Evolutionary conservation across 2,888 invertebrate species (phyloP).

Genomic region (Leucozona laternaria): DNA sequence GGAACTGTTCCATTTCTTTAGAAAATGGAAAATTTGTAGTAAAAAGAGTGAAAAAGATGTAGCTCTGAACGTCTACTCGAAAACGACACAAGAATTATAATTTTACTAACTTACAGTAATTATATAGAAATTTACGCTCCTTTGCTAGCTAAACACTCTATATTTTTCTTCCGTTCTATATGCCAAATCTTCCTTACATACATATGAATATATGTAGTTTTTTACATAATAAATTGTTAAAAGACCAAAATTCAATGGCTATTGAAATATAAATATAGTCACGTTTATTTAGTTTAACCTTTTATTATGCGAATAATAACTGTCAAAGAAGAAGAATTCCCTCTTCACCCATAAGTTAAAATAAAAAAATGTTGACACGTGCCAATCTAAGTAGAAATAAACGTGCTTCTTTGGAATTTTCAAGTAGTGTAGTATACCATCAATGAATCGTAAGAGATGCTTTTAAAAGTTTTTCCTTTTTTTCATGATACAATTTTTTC

Average conservation of each 20-base stretch:
- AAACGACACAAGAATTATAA: no score
- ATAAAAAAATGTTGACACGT: not conserved
- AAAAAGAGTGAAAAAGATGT: no score
- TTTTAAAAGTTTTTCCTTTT: constrained; percentile 14
- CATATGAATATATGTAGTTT: no score
- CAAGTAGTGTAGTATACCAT: not conserved
- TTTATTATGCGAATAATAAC: not conserved
- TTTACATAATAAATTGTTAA: not conserved
- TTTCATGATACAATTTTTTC: not conserved
- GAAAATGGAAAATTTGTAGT: no score
- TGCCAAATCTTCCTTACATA: no score
- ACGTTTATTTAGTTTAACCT: not conserved
- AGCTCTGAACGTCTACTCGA: no score
- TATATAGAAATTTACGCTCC: no score
- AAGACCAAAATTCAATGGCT: not conserved
- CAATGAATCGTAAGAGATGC: not conserved
- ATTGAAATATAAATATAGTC: not conserved
- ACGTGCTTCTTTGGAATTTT: not conserved
- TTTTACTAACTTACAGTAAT: no score
- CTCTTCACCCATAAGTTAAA: no score
- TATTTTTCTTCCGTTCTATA: no score
- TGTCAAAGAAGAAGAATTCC: not conserved
- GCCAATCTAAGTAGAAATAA: constrained; percentile 5
- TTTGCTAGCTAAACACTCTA: no score
- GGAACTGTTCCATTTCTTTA: no score